phyloP scores from a whole-genome alignment of 1,140 invertebrate species.

The Liolophura sinensis region DNA sequence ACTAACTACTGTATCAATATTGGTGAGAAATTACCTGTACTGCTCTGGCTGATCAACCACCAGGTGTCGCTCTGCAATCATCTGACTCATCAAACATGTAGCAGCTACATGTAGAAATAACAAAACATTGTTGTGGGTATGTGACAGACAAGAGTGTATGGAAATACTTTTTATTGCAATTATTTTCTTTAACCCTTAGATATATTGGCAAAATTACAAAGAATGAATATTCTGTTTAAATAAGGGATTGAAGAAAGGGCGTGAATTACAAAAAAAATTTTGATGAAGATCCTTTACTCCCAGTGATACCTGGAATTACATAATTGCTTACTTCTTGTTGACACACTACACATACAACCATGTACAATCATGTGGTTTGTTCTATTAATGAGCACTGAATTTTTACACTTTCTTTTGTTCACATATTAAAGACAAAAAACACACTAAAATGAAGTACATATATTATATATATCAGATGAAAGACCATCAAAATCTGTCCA shows the following conservation, averaged over 20 bases:
- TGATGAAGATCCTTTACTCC: no score
- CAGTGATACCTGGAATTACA: no score
- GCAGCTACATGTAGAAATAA: background rate
- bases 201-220: background rate
- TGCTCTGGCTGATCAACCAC: constrained; percentile 2
- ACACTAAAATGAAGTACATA: no score
- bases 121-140: background rate
- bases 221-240: background rate
- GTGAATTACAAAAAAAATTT: background rate
- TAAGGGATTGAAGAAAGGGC: background rate
- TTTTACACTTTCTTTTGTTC: no score
- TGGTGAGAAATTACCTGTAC: constrained; percentile 4
- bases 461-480: no score
- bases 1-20: background rate
- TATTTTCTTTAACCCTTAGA: background rate
- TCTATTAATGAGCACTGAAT: no score
- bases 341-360: no score
- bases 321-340: no score
- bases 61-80: constrained; percentile 1
- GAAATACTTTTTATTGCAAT: background rate
- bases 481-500: no score
- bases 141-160: background rate
- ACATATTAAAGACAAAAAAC: no score
- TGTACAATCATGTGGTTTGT: no score
- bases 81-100: constrained; percentile 1